A percentile compares a stretch with the other conserved stretches of the same genome.
phyloP scores from a whole-genome alignment of 2,888 invertebrate species.

The Agapostemon virescens region DNA sequence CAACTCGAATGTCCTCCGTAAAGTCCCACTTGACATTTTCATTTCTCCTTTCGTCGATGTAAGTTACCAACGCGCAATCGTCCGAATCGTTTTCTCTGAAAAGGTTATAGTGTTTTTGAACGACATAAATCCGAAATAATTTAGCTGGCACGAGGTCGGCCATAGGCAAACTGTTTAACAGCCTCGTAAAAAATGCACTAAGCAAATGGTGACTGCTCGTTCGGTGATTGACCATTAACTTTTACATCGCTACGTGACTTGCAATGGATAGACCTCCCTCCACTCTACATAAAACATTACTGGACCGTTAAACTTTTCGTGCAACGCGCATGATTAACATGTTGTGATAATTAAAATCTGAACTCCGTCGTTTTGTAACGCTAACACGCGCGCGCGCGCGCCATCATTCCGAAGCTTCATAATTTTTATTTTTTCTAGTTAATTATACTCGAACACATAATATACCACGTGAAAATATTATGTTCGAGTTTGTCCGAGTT shows the following conservation, averaged over 20 bases:
- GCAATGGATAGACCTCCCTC: background rate
- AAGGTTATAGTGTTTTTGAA: conserved; percentile 9
- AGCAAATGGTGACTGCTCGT: conserved; percentile 19
- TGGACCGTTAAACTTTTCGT: background rate
- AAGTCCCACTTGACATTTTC: conserved; percentile 18
- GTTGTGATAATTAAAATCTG: background rate
- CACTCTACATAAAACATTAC: background rate
- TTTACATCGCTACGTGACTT: conserved; percentile 32
- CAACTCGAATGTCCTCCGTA: conserved; percentile 24
- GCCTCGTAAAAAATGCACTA: conserved; percentile 33
- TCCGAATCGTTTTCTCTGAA: conserved; percentile 1
- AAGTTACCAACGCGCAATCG: background rate
- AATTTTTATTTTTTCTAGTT: background rate
- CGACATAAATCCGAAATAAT: conserved; percentile 57
- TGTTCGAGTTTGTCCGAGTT: too few species aligned
- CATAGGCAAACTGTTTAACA: conserved; percentile 19
- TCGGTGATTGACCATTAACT: conserved; percentile 30
- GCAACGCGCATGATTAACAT: background rate
- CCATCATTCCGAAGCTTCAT: background rate
- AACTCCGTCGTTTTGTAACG: background rate
- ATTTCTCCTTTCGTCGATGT: conserved; percentile 26
- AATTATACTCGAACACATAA: background rate
- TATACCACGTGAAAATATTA: too few species aligned
- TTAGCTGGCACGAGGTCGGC: conserved; percentile 19
- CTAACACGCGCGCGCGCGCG: too few species aligned